Conservation (phyloP, 2,113 vertebrate genomes). For the Alaudala cheleensis region DNA sequence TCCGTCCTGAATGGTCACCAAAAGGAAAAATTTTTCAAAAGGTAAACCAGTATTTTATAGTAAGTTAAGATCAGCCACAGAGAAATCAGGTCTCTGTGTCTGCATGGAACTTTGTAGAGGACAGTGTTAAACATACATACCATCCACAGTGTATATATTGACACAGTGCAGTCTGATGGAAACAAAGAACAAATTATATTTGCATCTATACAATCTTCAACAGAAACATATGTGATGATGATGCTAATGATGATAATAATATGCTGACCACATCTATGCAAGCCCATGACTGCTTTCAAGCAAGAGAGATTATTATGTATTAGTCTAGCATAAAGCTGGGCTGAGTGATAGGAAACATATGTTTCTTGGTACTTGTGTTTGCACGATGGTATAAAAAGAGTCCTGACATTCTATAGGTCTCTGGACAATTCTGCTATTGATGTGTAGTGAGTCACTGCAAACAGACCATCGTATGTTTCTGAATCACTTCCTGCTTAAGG, state of each 20-base stretch:
- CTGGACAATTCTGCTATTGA: constrained; percentile 68
- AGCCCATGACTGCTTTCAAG: background rate
- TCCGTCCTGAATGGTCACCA: background rate
- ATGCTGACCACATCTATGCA: background rate
- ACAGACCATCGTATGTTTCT: constrained; percentile 65
- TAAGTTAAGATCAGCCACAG: background rate
- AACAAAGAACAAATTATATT: background rate
- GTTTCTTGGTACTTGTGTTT: constrained; percentile 61
- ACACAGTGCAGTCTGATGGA: background rate
- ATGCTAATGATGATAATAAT: background rate
- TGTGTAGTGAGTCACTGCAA: constrained; percentile 68
- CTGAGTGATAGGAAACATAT: constrained; percentile 72
- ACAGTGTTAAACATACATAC: background rate
- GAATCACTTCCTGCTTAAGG: constrained; percentile 75
- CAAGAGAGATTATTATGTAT: background rate
- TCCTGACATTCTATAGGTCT: constrained; percentile 63
- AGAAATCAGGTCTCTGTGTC: background rate
- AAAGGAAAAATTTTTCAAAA: background rate
- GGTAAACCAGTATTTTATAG: background rate
- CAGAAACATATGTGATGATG: background rate
- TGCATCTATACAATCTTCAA: background rate
- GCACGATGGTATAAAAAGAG: constrained; percentile 49
- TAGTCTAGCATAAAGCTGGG: constrained; percentile 7
- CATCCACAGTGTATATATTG: background rate
- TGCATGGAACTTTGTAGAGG: background rate